phyloP scores from a whole-genome alignment of 2,113 vertebrate species.

The Apeltes quadracus region DNA sequence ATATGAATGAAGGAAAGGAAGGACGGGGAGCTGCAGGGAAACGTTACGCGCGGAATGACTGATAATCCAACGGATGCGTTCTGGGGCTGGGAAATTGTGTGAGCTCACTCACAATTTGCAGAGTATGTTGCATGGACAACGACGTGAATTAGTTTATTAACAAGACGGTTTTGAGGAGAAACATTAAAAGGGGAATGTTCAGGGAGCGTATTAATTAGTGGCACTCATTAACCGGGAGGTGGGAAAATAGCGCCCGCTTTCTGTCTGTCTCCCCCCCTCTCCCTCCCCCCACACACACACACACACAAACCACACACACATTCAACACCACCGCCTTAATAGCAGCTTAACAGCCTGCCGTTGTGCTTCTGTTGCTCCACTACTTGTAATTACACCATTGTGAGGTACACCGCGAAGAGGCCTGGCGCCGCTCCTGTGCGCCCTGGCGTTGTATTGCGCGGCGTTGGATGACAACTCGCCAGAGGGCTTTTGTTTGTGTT shows the following conservation, averaged over 20 bases:
- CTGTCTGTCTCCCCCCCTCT: background rate
- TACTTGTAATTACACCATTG: slow-evolving; percentile 35
- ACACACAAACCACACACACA: background rate
- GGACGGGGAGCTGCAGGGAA: slow-evolving; percentile 42
- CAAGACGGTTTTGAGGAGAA: background rate
- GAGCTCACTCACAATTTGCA: slow-evolving; percentile 22
- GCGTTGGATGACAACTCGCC: background rate
- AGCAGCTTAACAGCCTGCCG: slow-evolving; percentile 28
- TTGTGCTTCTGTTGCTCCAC: slow-evolving; percentile 27
- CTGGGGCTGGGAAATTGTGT: slow-evolving; percentile 25
- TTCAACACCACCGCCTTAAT: slow-evolving; percentile 30
- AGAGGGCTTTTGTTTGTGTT: slow-evolving; percentile 15
- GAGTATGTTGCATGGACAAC: background rate
- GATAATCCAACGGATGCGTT: slow-evolving; percentile 60
- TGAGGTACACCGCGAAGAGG: slow-evolving; percentile 7
- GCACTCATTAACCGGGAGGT: background rate
- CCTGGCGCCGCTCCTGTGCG: slow-evolving; percentile 9
- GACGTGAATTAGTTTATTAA: background rate
- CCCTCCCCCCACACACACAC: background rate
- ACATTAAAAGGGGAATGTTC: slow-evolving; percentile 1
- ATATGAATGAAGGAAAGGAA: slow-evolving; percentile 46
- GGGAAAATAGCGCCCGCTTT: slow-evolving; percentile 18
- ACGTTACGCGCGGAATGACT: slow-evolving; percentile 33
- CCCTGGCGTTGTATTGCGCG: slow-evolving; percentile 1
- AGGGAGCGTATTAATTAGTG: slow-evolving; percentile 19